A percentile compares a stretch with the other conserved stretches of the same genome.
These are phyloP conservation scores for Cyphotilapia sp. DNA, from an alignment of 2,113 vertebrate species.

Conservation along the genomic window DNA sequence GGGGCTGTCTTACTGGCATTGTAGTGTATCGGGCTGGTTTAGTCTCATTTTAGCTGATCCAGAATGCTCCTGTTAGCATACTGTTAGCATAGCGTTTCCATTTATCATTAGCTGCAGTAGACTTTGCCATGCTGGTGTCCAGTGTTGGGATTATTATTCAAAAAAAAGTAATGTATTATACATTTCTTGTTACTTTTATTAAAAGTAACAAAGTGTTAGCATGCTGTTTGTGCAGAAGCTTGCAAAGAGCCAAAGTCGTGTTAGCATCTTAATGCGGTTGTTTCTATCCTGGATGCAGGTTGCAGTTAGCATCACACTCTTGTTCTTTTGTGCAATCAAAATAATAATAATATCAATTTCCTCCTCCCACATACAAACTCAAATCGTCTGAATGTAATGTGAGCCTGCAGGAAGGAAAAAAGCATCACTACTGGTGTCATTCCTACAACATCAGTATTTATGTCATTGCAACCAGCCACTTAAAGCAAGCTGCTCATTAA, in stretches of 20 bases:
- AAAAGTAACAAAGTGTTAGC: not conserved
- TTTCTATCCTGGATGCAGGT: not conserved
- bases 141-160: not conserved
- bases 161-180: not conserved
- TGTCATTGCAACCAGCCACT: not conserved
- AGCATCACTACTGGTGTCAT: not conserved
- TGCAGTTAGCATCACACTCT: not conserved
- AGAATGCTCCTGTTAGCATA: not conserved
- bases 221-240: not conserved
- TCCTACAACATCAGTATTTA: not conserved
- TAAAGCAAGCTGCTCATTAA: not conserved
- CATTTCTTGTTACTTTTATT: not conserved
- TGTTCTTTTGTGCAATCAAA: not conserved
- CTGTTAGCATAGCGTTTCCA: not conserved
- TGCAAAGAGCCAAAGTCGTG: not conserved
- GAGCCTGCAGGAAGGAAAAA: not conserved
- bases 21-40: not conserved
- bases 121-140: not conserved
- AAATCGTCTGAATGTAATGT: not conserved
- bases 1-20: not conserved
- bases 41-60: not conserved
- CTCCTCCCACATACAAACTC: not conserved
- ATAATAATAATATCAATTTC: not conserved
- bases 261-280: not conserved
- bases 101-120: not conserved